Evolutionary conservation across 2,888 invertebrate species (phyloP).

Genomic region (Lamellibrachia satsuma): DNA sequence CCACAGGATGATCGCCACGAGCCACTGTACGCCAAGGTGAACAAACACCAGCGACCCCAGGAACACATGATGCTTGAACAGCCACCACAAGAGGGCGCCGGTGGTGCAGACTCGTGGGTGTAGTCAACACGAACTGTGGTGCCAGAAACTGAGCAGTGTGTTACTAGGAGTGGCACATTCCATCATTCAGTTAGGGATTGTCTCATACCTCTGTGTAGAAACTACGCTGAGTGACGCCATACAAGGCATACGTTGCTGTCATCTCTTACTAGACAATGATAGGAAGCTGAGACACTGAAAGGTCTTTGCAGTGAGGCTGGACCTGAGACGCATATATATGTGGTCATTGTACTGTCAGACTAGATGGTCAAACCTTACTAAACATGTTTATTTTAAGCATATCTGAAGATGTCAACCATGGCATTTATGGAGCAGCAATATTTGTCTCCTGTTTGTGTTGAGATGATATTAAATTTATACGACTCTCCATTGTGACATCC

Average conservation of each 20-base stretch:
- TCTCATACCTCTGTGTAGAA: background rate
- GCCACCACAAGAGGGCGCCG: background rate
- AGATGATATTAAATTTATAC: background rate
- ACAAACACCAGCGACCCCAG: slow-evolving; percentile 50
- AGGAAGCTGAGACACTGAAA: background rate
- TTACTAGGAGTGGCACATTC: background rate
- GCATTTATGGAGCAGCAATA: background rate
- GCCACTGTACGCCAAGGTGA: slow-evolving; percentile 61
- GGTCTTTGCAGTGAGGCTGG: background rate
- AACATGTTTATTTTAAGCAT: background rate
- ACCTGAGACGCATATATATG: background rate
- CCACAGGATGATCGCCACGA: slow-evolving; percentile 40
- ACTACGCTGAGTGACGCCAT: background rate
- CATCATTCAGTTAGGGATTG: background rate
- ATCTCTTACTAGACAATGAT: background rate
- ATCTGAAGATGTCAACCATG: background rate
- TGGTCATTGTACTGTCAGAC: background rate
- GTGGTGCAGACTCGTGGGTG: background rate
- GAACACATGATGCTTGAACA: slow-evolving; percentile 21
- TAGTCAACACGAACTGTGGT: background rate
- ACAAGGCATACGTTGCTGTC: background rate
- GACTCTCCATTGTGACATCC: background rate
- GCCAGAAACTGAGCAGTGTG: background rate
- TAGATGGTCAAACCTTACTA: background rate
- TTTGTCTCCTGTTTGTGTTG: background rate